Base-by-base conservation (phyloP, 64 coral and sea anemone species). In the Hydrozoanthus tunicans region DNA sequence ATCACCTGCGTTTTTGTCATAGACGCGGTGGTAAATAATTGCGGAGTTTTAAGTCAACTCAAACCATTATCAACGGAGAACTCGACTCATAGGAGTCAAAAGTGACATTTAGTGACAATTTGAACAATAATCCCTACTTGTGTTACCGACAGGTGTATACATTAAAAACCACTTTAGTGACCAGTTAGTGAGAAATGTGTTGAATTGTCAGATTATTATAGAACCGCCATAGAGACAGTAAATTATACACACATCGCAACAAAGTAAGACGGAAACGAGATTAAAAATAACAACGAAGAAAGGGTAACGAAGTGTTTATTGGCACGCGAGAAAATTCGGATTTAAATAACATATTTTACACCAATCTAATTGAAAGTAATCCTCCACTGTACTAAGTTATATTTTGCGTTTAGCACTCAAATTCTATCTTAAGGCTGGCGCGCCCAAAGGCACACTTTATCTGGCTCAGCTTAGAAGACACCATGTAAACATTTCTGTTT, bases 1-100 rank as follows among this genome's bases (percentile, higher is more conserved):
- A 71, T 86, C 83, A 86, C 63, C 83, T 70, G 66, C 83, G 68
- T 27, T 67, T 51, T 17, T 86, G 83, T 58, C 70, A 86, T 86
- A 68, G 53, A 65, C 53, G 54, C 70, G 17, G 70, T 11, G 13
- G 53, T 53, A 86, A 86, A 86, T n/a, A 43, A 86, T 86, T 65
- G 63, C 51, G 27, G 73, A 86, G 67, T 27, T 73, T 58, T 71
- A 73, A 86, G 65, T 56, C 24, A 57, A 73, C 83, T 25, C 24
- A 67, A 10, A 67, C 83, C 83, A 86, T 86, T 86, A 86, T 72
- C 83, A 13, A 32, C 20, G 51, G 56, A 85, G 56, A 65, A 55
- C 64, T 68, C 51, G 83, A 86, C 83, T 86, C n/a, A 6, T 3
- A 72, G 83, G 83, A 86, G 83, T 27, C 83, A 73, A 12, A 72